A percentile compares a stretch with the other conserved stretches of the same genome.
phyloP scores from a whole-genome alignment of 2,797 vertebrate genomes.

The Acrossocheilus fasciatus region DNA sequence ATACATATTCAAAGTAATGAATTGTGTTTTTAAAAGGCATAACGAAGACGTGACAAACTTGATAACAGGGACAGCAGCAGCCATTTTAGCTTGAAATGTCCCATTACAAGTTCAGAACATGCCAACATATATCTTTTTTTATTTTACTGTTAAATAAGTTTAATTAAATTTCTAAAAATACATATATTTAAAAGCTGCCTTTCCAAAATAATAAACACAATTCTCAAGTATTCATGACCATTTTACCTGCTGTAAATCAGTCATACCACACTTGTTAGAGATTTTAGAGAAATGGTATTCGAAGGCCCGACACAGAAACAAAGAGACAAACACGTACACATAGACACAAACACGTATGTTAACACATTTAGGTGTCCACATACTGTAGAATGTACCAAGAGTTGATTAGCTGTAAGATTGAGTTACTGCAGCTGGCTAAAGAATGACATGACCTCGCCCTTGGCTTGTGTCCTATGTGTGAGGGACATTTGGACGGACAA shows the following conservation, averaged over 20 bases:
- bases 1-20: neutral
- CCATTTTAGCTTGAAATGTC: neutral
- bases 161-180: neutral
- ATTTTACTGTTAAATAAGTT: neutral
- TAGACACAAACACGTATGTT: constrained; percentile 63
- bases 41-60: neutral
- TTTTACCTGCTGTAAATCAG: constrained; percentile 14
- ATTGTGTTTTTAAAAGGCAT: neutral
- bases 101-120: neutral
- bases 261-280: constrained; percentile 21
- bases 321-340: constrained; percentile 54
- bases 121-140: neutral
- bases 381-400: constrained; percentile 58
- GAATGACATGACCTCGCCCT: constrained; percentile 39
- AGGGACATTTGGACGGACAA: constrained; percentile 34
- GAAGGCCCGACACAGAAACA: constrained; percentile 41
- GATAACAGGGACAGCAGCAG: neutral
- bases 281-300: constrained; percentile 5
- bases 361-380: constrained; percentile 66
- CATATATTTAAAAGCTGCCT: neutral
- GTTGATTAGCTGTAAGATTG: constrained; percentile 45
- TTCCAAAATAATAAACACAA: neutral
- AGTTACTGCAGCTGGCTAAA: constrained; percentile 42
- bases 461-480: constrained; percentile 59
- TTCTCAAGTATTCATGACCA: neutral